Percentiles rank a stretch among this genome's conserved stretches.
Evolutionary conservation across 2,797 vertebrate species (phyloP).

Genomic region (Sebastiscus tertius): DNA sequence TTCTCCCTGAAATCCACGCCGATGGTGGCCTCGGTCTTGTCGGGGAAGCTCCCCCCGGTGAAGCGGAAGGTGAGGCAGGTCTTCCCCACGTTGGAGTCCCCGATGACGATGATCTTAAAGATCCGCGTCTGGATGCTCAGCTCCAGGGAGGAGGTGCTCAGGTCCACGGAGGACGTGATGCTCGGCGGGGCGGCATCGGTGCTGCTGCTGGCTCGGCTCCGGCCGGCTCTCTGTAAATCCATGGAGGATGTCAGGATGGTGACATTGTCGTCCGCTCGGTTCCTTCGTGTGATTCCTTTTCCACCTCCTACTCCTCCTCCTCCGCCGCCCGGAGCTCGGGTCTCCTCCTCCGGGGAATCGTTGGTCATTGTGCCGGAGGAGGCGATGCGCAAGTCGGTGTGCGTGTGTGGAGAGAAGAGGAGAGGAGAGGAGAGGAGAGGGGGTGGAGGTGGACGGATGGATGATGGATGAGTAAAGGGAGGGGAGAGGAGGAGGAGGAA

Average conservation of each 20-base stretch:
- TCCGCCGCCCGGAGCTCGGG: conserved; percentile 46
- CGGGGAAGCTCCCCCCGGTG: conserved; percentile 94
- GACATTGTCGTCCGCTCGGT: conserved; percentile 76
- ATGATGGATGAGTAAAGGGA: conserved; percentile 29
- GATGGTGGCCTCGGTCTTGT: conserved; percentile 97
- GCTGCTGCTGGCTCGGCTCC: conserved; percentile 69
- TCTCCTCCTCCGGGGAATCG: conserved; percentile 79
- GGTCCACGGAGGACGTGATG: conserved; percentile 81
- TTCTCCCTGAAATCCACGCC: conserved; percentile 97
- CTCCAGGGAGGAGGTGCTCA: conserved; percentile 84
- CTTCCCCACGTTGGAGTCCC: conserved; percentile 97
- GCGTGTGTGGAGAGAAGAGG: conserved; percentile 29
- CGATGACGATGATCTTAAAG: conserved; percentile 98
- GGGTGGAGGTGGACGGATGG: conserved; percentile 35
- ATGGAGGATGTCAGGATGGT: conserved; percentile 79
- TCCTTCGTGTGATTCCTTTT: conserved; percentile 32
- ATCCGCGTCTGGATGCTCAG: conserved; percentile 92
- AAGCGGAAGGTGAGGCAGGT: conserved; percentile 98
- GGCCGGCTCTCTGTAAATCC: conserved; percentile 62
- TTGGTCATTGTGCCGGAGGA: conserved; percentile 78
- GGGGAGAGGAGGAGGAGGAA: conserved; percentile 20
- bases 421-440: conserved; percentile 22
- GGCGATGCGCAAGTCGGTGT: conserved; percentile 62
- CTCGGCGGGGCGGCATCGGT: conserved; percentile 58
- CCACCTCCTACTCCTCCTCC: conserved; percentile 28